Base-by-base conservation (phyloP, 2,888 invertebrate genomes). In the Drosophila tripunctata region DNA sequence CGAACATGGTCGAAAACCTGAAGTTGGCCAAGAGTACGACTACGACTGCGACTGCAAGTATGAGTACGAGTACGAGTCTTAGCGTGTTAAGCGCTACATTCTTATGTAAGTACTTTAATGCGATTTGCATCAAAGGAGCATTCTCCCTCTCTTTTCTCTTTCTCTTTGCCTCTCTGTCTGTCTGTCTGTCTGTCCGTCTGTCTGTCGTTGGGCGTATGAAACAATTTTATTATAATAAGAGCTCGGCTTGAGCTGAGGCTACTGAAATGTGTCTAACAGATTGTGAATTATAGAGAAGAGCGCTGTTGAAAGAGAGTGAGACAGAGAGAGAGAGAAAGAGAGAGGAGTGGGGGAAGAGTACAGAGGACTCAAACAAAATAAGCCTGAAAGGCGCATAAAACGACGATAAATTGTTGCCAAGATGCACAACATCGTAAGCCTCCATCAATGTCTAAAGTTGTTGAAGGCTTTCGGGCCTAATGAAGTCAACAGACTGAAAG, bases 171-270 rank as follows among this genome's bases (percentile, higher is more conserved):
- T 10, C 35, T 15, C n/a, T 35, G 22, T 24, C 14, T 15, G 7
- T 24, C 4, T 5, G 4, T 14, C 17, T 38, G n/a, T 4, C 1
- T 24, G n/a, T n/a, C 27, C 8, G 8, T 17, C 22, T 15, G 45
- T 30, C 52, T 44, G 51, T 60, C 52, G 41, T 45, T 55, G 64
- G 58, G 56, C 56, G 55, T 51, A 50, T 69, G 69, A 58, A 66
- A 69, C 69, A 69, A 69, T 69, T 69, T 69, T 66, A 69, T 69
- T 65, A 65, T 65, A 65, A 65, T 60, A 52, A 54, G 61, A 54
- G 51, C 63, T 63, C 44, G 54, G 45, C 55, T 57, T n/a, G 19
- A 35, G 61, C 35, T 36, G 36, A 44, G 50, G 67, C 63, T 57
- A 67, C 60, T 65, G 64, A 65, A 65, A 69, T 62, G 69, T 66